These are phyloP conservation scores for Drosophila falleni DNA, from an alignment of 2,888 invertebrate species.

Conservation along the genomic window DNA sequence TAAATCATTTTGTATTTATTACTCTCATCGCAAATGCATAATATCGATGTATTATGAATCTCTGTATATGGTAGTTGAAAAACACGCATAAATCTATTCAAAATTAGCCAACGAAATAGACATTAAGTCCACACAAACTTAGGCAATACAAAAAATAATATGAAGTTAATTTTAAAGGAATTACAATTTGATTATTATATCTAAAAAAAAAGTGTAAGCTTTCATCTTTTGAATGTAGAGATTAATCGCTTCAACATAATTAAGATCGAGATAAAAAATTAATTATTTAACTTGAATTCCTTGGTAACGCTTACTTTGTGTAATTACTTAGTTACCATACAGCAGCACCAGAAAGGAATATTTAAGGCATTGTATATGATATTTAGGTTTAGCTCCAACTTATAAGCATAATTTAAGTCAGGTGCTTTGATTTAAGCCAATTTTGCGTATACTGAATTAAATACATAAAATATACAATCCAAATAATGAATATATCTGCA, in stretches of 20 bases:
- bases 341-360: conserved; percentile 32
- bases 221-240: background rate
- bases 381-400: conserved; percentile 47
- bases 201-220: background rate
- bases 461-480: conserved; percentile 46
- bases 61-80: conserved; percentile 70
- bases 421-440: conserved; percentile 80
- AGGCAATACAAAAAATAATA: conserved; percentile 50
- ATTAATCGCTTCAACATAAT: background rate
- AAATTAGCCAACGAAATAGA: conserved; percentile 76
- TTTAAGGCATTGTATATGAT: conserved; percentile 40
- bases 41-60: conserved; percentile 36
- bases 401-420: conserved; percentile 63
- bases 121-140: conserved; percentile 48
- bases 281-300: conserved; percentile 7
- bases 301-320: conserved; percentile 34
- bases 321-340: conserved; percentile 7
- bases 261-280: background rate
- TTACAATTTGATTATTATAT: background rate
- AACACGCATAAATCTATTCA: conserved; percentile 80
- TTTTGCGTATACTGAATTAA: conserved; percentile 64
- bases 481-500: background rate
- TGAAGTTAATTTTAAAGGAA: conserved; percentile 6
- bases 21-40: conserved; percentile 40
- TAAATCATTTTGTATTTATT: conserved; percentile 69